phyloP scores from a whole-genome alignment of 2,888 invertebrate species.

The Nasonia oneida region DNA sequence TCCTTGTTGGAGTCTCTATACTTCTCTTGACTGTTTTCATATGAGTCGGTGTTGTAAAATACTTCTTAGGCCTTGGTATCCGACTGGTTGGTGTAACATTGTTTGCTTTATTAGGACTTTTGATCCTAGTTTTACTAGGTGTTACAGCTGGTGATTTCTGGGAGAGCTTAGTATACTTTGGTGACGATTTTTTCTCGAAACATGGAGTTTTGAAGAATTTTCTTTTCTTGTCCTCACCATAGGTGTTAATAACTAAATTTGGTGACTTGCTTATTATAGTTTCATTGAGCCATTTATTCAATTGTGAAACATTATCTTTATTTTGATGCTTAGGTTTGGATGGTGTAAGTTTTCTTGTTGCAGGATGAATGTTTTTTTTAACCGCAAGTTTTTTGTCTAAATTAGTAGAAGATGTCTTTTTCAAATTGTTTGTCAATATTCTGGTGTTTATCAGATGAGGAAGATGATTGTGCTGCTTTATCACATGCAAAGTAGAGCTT shows the following conservation, averaged over 20 bases:
- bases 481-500: constrained; percentile 50
- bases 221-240: constrained; percentile 24
- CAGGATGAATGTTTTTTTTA: constrained; percentile 7
- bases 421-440: constrained; percentile 28
- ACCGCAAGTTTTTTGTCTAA: constrained; percentile 27
- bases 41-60: constrained; percentile 30
- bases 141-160: constrained; percentile 13
- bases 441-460: constrained; percentile 55
- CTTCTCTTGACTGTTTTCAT: constrained; percentile 12
- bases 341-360: constrained; percentile 28
- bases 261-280: constrained; percentile 74
- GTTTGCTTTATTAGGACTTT: constrained; percentile 17
- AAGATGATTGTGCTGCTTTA: constrained; percentile 53
- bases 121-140: constrained; percentile 17
- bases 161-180: background rate
- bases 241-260: constrained; percentile 65
- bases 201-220: constrained; percentile 18
- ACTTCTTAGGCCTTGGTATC: constrained; percentile 51
- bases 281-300: constrained; percentile 62
- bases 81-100: constrained; percentile 36
- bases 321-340: constrained; percentile 12
- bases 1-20: constrained; percentile 21
- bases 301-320: constrained; percentile 21
- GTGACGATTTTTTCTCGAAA: constrained; percentile 41
- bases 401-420: constrained; percentile 23